These are phyloP conservation scores for Xyrichtys novacula DNA, from an alignment of 2,797 vertebrate species.

Conservation along the genomic window DNA sequence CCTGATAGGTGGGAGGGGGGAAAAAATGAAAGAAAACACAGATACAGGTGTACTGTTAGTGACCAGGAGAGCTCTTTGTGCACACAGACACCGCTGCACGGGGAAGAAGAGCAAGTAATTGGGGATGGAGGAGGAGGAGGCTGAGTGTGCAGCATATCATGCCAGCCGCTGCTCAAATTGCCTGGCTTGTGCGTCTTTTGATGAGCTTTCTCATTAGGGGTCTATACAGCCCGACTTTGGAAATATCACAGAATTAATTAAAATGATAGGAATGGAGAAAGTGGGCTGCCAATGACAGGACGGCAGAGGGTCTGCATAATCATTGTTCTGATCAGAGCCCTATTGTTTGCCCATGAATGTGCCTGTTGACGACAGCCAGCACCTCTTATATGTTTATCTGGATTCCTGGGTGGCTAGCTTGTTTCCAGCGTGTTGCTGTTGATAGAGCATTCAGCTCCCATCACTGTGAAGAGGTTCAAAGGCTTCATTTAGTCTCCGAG, in stretches of 20 bases:
- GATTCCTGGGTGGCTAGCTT: slow-evolving; percentile 69
- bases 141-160: slow-evolving; percentile 55
- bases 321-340: slow-evolving; percentile 84
- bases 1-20: slow-evolving; percentile 8
- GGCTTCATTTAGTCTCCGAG: slow-evolving; percentile 71
- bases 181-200: slow-evolving; percentile 78
- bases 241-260: slow-evolving; percentile 88
- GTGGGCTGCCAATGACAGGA: slow-evolving; percentile 75
- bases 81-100: slow-evolving; percentile 32
- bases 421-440: slow-evolving; percentile 62
- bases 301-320: slow-evolving; percentile 72
- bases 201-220: slow-evolving; percentile 85
- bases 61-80: slow-evolving; percentile 45
- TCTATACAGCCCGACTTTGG: slow-evolving; percentile 81
- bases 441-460: slow-evolving; percentile 78
- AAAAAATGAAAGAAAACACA: slow-evolving; percentile 38
- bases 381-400: slow-evolving; percentile 78
- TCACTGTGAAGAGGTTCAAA: slow-evolving; percentile 75
- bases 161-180: slow-evolving; percentile 75
- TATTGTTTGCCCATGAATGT: slow-evolving; percentile 81
- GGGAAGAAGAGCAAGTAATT: slow-evolving; percentile 73
- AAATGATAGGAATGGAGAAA: slow-evolving; percentile 83
- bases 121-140: slow-evolving; percentile 52
- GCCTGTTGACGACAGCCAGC: slow-evolving; percentile 72
- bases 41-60: slow-evolving; percentile 38